phyloP scores from a whole-genome alignment of 2,888 invertebrate genomes.

The Cheilosia scutellata region DNA sequence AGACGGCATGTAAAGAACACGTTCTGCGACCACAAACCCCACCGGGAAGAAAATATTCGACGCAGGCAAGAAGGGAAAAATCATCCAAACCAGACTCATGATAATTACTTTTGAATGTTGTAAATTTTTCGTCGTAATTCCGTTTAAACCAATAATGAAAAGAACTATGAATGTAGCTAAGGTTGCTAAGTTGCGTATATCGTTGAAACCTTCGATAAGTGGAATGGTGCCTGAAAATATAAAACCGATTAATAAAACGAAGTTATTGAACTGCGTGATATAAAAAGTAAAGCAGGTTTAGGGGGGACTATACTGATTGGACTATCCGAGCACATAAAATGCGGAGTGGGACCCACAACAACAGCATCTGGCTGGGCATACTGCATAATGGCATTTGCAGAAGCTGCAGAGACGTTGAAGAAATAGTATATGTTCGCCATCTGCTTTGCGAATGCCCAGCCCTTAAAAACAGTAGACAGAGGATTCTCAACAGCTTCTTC shows the following conservation, averaged over 20 bases:
- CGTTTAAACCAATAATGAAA: conserved; percentile 84
- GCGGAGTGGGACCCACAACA: too few species aligned
- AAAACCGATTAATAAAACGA: not conserved
- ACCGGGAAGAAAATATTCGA: conserved; percentile 99
- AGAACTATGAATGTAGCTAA: conserved; percentile 87
- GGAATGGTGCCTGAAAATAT: conserved; percentile 86
- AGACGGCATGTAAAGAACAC: conserved; percentile 97
- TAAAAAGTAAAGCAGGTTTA: not conserved
- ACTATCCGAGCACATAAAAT: too few species aligned
- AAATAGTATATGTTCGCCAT: too few species aligned
- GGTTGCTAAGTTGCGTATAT: conserved; percentile 93
- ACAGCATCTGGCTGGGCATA: too few species aligned
- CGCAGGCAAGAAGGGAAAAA: conserved; percentile 97
- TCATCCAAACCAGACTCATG: conserved; percentile 93
- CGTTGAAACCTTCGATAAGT: conserved; percentile 91
- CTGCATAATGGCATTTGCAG: too few species aligned
- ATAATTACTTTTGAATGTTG: conserved; percentile 88
- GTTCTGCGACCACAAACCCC: conserved; percentile 98
- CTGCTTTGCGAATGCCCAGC: too few species aligned
- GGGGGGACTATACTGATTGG: not conserved
- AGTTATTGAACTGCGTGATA: not conserved
- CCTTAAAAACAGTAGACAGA: too few species aligned
- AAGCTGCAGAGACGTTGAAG: too few species aligned
- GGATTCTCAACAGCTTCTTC: too few species aligned
- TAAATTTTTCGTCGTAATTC: conserved; percentile 86